Base-by-base conservation (phyloP, 2,113 vertebrate genomes). In the Otis tarda region DNA sequence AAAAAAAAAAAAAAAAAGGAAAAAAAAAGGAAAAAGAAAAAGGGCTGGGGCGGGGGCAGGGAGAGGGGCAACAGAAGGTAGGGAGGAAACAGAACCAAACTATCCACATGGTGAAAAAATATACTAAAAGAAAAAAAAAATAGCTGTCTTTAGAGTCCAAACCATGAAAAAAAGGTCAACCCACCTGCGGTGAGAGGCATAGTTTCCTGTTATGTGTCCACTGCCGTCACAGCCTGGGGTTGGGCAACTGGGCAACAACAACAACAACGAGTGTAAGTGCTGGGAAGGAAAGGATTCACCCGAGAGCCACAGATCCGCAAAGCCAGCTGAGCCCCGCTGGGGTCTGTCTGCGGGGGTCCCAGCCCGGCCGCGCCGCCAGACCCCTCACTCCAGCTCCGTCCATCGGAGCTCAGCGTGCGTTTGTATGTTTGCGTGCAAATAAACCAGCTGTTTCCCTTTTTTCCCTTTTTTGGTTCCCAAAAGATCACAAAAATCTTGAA, bases 101-200 rank as follows among this genome's bases (percentile, higher is more conserved):
- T 93, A 97, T 67, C 97, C 94, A 95, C 55, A 8, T 56, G 86
- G 79, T 82, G 75, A 94, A 77, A 95, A 90, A 83, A 76, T 45
- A 85, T 35, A 92, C 50, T 39, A 73, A 82, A 95, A 71, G 63
- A 35, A 77, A 87, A 75, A 75, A 56, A 81, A 77, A 92, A 80
- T 82, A 90, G 76, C 60, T 57, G 70, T 55, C 88, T 96, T 87
- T 68, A 37, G 83, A 92, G 94, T 81, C 74, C 45, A 28, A 96
- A 91, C 49, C 52, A 25, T 5, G 73, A 83, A 61, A 27, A 41
- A 78, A 85, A 61, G 50, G 56, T 93, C 1, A 24, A 98, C 98
- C 20, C 98, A 99, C 99, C 99, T 99, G 98, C 99, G 99, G 96
- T 99, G 99, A 93, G 99, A 99, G 95, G 99, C 99, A 97, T 99